A percentile compares a stretch with the other conserved stretches of the same genome.
phyloP scores from a whole-genome alignment of 2,888 invertebrate genomes.

The Drosophila seclusa region DNA sequence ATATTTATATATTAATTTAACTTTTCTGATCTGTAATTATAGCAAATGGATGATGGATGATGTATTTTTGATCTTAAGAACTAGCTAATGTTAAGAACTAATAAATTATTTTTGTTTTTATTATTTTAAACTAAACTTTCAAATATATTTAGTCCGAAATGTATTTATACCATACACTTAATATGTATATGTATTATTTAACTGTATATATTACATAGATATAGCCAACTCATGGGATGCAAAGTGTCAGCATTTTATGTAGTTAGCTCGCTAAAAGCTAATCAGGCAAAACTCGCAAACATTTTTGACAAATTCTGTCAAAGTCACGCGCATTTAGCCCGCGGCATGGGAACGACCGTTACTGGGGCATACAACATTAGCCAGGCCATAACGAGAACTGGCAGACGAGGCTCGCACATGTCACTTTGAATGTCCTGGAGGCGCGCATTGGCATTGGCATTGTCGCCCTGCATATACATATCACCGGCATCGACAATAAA shows the following conservation, averaged over 20 bases:
- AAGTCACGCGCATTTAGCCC: slow-evolving; percentile 61
- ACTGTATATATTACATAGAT: neutral
- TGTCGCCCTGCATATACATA: slow-evolving; percentile 47
- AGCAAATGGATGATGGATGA: neutral
- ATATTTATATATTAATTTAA: too few relatives aligned
- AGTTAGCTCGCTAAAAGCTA: slow-evolving; percentile 41
- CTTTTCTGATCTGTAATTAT: neutral
- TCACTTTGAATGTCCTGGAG: slow-evolving; percentile 61
- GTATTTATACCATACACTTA: neutral
- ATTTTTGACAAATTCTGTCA: slow-evolving; percentile 58
- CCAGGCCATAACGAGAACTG: slow-evolving; percentile 26
- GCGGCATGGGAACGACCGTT: slow-evolving; percentile 23
- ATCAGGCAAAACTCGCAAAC: slow-evolving; percentile 63
- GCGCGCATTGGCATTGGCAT: slow-evolving; percentile 60
- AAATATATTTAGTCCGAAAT: neutral
- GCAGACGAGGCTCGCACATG: slow-evolving; percentile 57
- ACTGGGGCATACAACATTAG: slow-evolving; percentile 53
- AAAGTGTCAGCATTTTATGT: neutral
- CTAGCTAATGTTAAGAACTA: neutral
- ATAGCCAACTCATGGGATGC: neutral
- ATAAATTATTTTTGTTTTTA: neutral
- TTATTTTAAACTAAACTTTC: neutral
- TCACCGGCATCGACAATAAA: slow-evolving; percentile 64
- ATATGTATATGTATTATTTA: neutral
- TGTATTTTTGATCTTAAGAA: neutral